Evolutionary conservation across 2,113 vertebrate genomes (phyloP).

Genomic region (Cariama cristata): DNA sequence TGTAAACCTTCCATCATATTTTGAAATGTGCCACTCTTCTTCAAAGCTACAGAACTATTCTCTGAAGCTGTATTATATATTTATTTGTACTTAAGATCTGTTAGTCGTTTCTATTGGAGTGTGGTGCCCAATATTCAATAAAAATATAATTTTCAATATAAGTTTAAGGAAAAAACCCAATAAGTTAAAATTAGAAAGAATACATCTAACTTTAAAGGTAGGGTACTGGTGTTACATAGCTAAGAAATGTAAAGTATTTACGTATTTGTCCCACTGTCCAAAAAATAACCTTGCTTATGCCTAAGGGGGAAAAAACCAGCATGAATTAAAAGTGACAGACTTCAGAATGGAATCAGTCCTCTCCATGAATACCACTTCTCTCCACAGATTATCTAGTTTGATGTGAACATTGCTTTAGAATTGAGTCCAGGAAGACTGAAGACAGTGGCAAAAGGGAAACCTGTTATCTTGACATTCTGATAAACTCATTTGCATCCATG

Average conservation of each 20-base stretch:
- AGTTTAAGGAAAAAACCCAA: neutral
- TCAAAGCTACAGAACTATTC: neutral
- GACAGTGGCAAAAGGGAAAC: neutral
- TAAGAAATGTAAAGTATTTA: neutral
- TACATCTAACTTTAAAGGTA: neutral
- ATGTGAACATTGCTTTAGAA: neutral
- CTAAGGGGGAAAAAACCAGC: neutral
- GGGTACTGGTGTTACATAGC: neutral
- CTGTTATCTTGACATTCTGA: neutral
- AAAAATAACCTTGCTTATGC: neutral
- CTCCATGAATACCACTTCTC: neutral
- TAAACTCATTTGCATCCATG: neutral
- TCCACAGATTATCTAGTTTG: neutral
- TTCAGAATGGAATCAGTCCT: neutral
- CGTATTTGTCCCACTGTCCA: neutral
- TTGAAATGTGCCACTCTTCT: neutral
- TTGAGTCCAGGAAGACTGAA: neutral
- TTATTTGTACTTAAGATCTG: neutral
- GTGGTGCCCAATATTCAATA: neutral
- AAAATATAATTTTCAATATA: accelerated
- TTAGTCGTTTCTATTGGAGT: neutral
- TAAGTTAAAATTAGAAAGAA: neutral
- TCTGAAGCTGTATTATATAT: neutral
- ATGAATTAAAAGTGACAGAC: neutral
- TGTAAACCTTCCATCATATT: neutral